Evolutionary conservation across 1,140 invertebrate species (phyloP), one percentile per base, ranked within the genome.

Genomic region (Achatina immaculata): DNA sequence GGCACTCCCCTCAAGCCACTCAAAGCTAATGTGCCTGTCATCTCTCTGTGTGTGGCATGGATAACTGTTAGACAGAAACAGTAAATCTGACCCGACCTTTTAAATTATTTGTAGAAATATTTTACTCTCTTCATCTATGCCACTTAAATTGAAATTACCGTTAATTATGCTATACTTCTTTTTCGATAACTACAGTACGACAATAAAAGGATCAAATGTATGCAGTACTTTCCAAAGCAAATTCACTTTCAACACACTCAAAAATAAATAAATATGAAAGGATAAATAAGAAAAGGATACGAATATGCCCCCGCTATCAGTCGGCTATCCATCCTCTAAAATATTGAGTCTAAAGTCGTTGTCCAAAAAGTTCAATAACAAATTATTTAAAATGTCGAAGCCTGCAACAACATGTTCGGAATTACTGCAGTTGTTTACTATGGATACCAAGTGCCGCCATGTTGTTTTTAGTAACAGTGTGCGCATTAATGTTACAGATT

Each of bases 391-490:
- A 31, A 19, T 31, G 11, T 4, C 40, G 66, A 31, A 9, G n/a
- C 24, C 7, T 42, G 34, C 2, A 42, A 31, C 16, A n/a, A 24
- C 66, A 42, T 71, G 73, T 40, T 83, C 40, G 24, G n/a, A n/a
- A n/a, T n/a, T n/a, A n/a, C 36, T 71, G 38, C 19, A 24, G 65
- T 58, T 79, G 82, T 81, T 81, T 48, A 42, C 31, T 4, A n/a
- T 62, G 82, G 82, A 83, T 79, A 85, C 83, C 82, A 78, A 58
- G 31, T 65, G 55, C 83, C 83, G 85, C 86, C 85, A 86, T 88
- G 78, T 86, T 88, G 86, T 88, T 86, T 86, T 85, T 79, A 86
- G 84, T 86, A 83, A 88, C 86, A 84, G 83, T 81, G 76, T 86
- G 86, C 86, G 86, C 85, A 84, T 80, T 81, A 82, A 84, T 85